A percentile compares a stretch with the other conserved stretches of the same genome.
These are phyloP conservation scores for Phalacrocorax pelagicus DNA, from an alignment of 2,113 vertebrate species.

Conservation along the genomic window DNA sequence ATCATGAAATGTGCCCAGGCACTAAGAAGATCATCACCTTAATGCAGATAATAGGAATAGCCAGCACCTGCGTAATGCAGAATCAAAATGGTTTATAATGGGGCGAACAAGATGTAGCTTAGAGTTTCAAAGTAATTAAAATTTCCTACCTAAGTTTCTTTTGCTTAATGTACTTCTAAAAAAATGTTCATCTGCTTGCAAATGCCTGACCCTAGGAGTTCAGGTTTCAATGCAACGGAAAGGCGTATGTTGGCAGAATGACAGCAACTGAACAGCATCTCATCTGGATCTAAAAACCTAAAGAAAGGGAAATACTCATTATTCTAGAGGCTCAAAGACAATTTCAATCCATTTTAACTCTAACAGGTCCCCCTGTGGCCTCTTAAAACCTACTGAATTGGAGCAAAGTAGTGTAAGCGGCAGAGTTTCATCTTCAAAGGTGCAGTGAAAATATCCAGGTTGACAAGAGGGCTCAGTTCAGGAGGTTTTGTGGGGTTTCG, in stretches of 20 bases:
- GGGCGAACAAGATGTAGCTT: slow-evolving; percentile 32
- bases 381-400: slow-evolving; percentile 76
- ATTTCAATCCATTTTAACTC: slow-evolving; percentile 72
- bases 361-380: slow-evolving; percentile 68
- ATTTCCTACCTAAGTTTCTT: slow-evolving; percentile 55
- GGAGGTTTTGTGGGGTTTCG: slow-evolving; percentile 40
- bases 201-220: slow-evolving; percentile 57
- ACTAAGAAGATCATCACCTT: slow-evolving; percentile 47
- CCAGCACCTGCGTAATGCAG: neutral
- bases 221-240: slow-evolving; percentile 35
- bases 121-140: slow-evolving; percentile 65
- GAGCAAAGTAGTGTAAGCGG: slow-evolving; percentile 59
- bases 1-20: slow-evolving; percentile 13
- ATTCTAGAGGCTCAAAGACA: slow-evolving; percentile 71
- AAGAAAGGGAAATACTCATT: slow-evolving; percentile 74
- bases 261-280: slow-evolving; percentile 54
- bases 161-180: slow-evolving; percentile 58
- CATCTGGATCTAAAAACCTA: slow-evolving; percentile 73
- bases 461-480: slow-evolving; percentile 70
- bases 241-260: slow-evolving; percentile 35
- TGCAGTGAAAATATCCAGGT: slow-evolving; percentile 61
- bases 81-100: slow-evolving; percentile 49
- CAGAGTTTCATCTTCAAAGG: slow-evolving; percentile 73
- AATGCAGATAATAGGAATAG: slow-evolving; percentile 40
- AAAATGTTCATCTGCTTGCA: neutral